Percentiles rank a stretch among this genome's conserved stretches.
Conservation (phyloP, 1,140 invertebrate genomes). For the Pinna nobilis region DNA sequence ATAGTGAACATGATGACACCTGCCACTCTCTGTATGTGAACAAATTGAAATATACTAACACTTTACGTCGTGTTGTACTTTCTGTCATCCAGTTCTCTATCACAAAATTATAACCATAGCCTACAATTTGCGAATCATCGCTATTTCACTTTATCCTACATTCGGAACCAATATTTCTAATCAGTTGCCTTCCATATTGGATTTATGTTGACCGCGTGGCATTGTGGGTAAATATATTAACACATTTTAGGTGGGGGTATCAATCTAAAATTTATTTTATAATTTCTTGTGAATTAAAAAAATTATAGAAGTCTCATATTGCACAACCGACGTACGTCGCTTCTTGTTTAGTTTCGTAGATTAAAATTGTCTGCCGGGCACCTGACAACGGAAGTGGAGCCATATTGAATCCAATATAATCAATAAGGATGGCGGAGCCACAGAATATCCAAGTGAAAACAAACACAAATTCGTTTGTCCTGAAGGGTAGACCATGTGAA, state of each 20-base stretch:
- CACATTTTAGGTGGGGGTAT: neutral
- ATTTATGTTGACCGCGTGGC: conserved; percentile 25
- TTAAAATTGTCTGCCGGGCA: conserved; percentile 13
- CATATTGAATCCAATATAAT: conserved; percentile 41
- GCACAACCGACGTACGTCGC: neutral
- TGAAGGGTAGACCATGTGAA: conserved; percentile 71
- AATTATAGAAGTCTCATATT: neutral
- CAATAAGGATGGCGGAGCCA: conserved; percentile 43
- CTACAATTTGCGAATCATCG: too few relatives aligned
- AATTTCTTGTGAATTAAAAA: neutral
- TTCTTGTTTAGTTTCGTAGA: too few relatives aligned
- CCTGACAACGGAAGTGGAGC: conserved; percentile 58
- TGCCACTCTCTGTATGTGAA: too few relatives aligned
- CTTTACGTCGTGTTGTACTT: too few relatives aligned
- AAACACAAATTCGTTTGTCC: conserved; percentile 62
- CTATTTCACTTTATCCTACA: too few relatives aligned
- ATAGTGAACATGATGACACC: too few relatives aligned
- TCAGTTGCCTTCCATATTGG: conserved; percentile 37
- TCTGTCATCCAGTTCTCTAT: too few relatives aligned
- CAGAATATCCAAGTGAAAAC: conserved; percentile 55
- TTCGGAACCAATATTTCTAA: too few relatives aligned
- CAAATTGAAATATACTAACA: too few relatives aligned
- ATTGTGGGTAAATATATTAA: conserved; percentile 18
- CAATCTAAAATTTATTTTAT: neutral
- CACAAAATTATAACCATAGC: too few relatives aligned